Evolutionary conservation across 2,113 vertebrate species (phyloP), one percentile per base, ranked within the genome.

Genomic region (Garra rufa): DNA sequence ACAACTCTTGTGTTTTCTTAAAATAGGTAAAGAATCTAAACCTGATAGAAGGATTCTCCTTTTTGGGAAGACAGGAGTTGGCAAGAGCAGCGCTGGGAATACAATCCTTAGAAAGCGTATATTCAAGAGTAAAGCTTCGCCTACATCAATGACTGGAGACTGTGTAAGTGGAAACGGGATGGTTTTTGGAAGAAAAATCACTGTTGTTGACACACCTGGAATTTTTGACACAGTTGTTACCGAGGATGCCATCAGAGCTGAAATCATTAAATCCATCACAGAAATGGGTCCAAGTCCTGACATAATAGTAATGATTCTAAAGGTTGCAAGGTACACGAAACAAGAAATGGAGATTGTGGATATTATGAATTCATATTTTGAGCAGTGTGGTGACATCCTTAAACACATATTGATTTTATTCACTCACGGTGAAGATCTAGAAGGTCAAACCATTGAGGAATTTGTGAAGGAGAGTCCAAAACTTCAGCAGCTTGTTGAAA

Each of bases 361-460:
- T 70, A 70, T 19, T 38, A 38, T 70, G 7, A 21, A 38, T 19
- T 19, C 28, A 21, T 70, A 70, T 70, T 70, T 34, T 38, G 67
- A 41, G 15, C 14, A 70, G 61, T 87, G 84, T 55, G 85, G 81
- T 14, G 55, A 85, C 10, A 61, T 71, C 6, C 48, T 86, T 4
- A 87, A 44, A 24, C 70, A 87, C 34, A 30, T 38, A 6, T 24
- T 67, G 8, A n/a, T 89, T 28, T 78, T 89, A 14, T 87, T 84
- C 81, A 89, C 88, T 38, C 77, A 82, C 15, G 86, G 84, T 43
- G 83, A 89, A 43, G 4, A 87, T 24, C 83, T 87, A 2, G 48
- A 85, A 5, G 74, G 30, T 17, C 77, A 75, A 57, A 86, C 30
- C 41, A 86, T 84, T 17, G 61, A 63, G 26, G 61, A 85, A 3